These are phyloP conservation scores for Macrotis lagotis DNA, from an alignment of 2,113 vertebrate genomes.

Conservation along the genomic window DNA sequence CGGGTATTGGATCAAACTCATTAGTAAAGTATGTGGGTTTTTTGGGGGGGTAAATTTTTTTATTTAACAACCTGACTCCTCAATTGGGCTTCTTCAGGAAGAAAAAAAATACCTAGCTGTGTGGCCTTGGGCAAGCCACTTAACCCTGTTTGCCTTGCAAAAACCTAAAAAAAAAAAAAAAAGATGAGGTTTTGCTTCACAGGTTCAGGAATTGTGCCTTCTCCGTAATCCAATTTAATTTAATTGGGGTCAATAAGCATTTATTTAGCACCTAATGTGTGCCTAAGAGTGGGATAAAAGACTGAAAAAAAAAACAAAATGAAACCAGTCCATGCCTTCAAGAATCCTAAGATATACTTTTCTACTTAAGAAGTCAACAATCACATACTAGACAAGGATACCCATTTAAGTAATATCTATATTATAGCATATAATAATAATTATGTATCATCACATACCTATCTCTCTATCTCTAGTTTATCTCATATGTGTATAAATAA, in stretches of 20 bases:
- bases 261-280: rapidly evolving
- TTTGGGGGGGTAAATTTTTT: too few species aligned
- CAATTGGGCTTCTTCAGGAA: neutral
- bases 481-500: neutral
- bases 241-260: neutral
- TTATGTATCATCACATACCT: neutral
- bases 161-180: too few species aligned
- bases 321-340: neutral
- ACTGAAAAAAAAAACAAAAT: too few species aligned
- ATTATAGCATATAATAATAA: neutral
- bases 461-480: neutral
- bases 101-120: too few species aligned
- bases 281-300: neutral
- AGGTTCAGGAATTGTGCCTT: too few species aligned
- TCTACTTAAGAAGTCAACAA: neutral
- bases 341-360: neutral
- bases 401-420: neutral
- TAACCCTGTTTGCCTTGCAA: too few species aligned
- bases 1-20: neutral
- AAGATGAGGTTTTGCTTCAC: too few species aligned
- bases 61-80: neutral
- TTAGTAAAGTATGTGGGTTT: neutral
- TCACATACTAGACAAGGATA: neutral
- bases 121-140: too few species aligned
- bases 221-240: rapidly evolving